These are phyloP conservation scores for Pammene fasciana DNA, from an alignment of 2,888 invertebrate genomes.

Conservation along the genomic window DNA sequence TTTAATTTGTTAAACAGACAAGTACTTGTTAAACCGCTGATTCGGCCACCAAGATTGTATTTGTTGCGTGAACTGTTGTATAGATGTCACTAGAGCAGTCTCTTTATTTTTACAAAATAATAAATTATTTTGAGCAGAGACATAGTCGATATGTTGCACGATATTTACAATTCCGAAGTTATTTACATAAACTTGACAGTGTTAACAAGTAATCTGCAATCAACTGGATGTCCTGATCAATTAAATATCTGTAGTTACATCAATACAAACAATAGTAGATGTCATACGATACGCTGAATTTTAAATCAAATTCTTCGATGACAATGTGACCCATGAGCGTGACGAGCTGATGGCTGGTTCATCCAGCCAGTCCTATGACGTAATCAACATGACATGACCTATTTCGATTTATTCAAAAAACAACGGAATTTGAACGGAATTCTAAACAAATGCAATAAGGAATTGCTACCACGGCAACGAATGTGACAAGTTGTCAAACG, in stretches of 20 bases:
- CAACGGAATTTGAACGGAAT: constrained; percentile 18
- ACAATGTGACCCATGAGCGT: not conserved
- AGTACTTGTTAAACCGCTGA: not conserved
- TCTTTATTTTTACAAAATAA: constrained; percentile 4
- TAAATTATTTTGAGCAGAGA: constrained; percentile 31
- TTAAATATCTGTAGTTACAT: not conserved
- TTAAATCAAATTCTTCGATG: not conserved
- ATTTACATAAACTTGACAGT: not conserved
- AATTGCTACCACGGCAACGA: constrained; percentile 32
- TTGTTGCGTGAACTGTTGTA: not conserved
- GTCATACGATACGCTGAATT: too few species aligned
- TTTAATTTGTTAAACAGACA: not conserved
- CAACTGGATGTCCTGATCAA: not conserved
- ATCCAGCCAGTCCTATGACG: constrained; percentile 16
- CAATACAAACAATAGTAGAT: not conserved
- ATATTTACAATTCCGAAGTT: not conserved
- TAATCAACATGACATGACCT: not conserved
- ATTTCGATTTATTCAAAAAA: constrained; percentile 19
- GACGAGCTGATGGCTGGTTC: not conserved
- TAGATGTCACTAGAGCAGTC: constrained; percentile 30
- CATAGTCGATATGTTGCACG: constrained; percentile 32
- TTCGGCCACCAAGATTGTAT: not conserved
- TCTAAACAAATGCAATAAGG: constrained; percentile 33
- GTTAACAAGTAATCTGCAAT: not conserved
- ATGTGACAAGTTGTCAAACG: constrained; percentile 35